Base-by-base conservation (phyloP, 1,140 invertebrate genomes). In the Aphaenogaster rudis region DNA sequence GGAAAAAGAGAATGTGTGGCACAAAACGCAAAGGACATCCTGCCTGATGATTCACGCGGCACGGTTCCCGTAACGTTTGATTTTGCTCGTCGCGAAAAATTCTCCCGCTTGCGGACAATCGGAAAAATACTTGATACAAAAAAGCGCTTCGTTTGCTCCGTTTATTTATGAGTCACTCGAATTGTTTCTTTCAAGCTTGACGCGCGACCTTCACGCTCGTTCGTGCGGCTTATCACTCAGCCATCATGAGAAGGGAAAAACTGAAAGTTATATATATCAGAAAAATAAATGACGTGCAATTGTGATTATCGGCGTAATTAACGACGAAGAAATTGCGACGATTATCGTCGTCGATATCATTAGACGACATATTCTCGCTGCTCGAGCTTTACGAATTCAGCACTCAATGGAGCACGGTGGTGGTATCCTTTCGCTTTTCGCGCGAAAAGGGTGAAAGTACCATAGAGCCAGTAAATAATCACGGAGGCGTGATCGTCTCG, bases 361-460 rank as follows among this genome's bases (percentile, higher is more conserved):
- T n/a, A 11, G 64, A 33, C 7, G 36, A 54, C 1, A 39, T 48
- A 15, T 57, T 71, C 13, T 28, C 50, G 28, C 28, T 67, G 9
- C 45, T 81, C 13, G 66, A 45, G 15, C 13, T 81, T 21, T 42
- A 42, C n/a, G 17, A 28, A 1, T 33, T n/a, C 48, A 33, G 6
- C n/a, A 69, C 39, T 76, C 33, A 50, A 63, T 76, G 28, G 13
- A 48, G 42, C n/a, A 2, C 13, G 52, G 3, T 9, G 48, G 33
- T 36, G 28, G 33, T 36, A 61, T 84, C 80, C 80, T 74, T 74
- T 74, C 80, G 80, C 54, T 84, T 57, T 82, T 82, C 50, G 17
- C 45, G 52, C 80, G 69, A 42, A 39, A 39, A 84, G 80, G 80
- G 69, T 84, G 80, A 84, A 84, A 84, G 80, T 63, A 50, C 15